These are phyloP conservation scores for Torymus tubicola DNA, from an alignment of 2,888 invertebrate genomes.

Conservation along the genomic window DNA sequence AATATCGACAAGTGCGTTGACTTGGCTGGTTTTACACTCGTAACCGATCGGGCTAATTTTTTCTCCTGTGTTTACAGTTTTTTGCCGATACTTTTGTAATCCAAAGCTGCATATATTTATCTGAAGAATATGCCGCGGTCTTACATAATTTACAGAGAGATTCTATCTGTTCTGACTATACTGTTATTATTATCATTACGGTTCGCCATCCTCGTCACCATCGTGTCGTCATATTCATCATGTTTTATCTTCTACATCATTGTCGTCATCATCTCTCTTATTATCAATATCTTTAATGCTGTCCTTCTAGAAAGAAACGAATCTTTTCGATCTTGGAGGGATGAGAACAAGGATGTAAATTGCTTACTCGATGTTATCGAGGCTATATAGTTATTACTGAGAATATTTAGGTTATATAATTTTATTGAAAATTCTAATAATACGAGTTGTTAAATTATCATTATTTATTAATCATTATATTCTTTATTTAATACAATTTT, in stretches of 20 bases:
- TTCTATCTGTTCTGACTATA: constrained; percentile 35
- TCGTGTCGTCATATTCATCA: constrained; percentile 5
- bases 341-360: not conserved
- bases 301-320: not conserved
- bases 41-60: constrained; percentile 39
- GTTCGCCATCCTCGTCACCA: constrained; percentile 8
- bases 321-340: not conserved
- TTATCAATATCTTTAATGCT: constrained; percentile 12
- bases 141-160: constrained; percentile 33
- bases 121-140: not conserved
- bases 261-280: constrained; percentile 16
- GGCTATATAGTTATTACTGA: no score
- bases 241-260: constrained; percentile 7
- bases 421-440: no score
- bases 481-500: no score
- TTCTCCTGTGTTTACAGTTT: constrained; percentile 35
- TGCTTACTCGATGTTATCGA: no score
- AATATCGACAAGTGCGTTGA: constrained; percentile 5
- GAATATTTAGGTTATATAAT: no score
- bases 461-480: no score
- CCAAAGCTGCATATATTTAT: not conserved
- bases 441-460: no score
- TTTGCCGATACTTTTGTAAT: constrained; percentile 4
- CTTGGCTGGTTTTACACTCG: constrained; percentile 8
- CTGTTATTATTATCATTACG: constrained; percentile 39